These are phyloP conservation scores for Parnassius orleans DNA, from an alignment of 2,888 invertebrate genomes.

Conservation along the genomic window DNA sequence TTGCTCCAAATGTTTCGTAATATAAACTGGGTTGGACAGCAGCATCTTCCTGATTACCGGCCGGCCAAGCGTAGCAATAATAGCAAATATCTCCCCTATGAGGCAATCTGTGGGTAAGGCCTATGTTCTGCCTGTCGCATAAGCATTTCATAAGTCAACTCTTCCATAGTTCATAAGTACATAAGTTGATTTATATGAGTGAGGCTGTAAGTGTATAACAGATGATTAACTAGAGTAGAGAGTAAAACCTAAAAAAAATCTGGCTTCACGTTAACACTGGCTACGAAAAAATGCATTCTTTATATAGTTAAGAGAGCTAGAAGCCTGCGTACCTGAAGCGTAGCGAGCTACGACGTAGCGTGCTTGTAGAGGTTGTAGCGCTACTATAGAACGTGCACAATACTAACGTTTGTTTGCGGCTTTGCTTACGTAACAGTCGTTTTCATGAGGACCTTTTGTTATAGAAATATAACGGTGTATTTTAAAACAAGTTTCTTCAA, in stretches of 20 bases:
- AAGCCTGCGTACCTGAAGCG: constrained; percentile 1
- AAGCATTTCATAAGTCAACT: no score
- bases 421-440: constrained; percentile 23
- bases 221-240: not conserved
- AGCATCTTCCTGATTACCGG: no score
- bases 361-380: constrained; percentile 12
- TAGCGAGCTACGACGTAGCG: constrained; percentile 17
- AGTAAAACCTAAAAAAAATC: not conserved
- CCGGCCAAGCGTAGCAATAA: no score
- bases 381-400: constrained; percentile 15
- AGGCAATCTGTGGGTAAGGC: no score
- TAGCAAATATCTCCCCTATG: no score
- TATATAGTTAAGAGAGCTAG: constrained; percentile 5
- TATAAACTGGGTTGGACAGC: no score
- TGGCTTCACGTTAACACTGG: not conserved
- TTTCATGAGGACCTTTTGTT: constrained; percentile 22
- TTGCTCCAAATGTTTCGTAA: no score
- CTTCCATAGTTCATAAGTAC: no score
- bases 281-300: constrained; percentile 12
- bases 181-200: no score
- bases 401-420: constrained; percentile 25
- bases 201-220: no score
- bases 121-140: no score
- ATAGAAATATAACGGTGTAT: constrained; percentile 1
- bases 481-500: constrained; percentile 9